Evolutionary conservation across 2,797 vertebrate species (phyloP), one percentile per base, ranked within the genome.

Genomic region (Lepus townsendii): DNA sequence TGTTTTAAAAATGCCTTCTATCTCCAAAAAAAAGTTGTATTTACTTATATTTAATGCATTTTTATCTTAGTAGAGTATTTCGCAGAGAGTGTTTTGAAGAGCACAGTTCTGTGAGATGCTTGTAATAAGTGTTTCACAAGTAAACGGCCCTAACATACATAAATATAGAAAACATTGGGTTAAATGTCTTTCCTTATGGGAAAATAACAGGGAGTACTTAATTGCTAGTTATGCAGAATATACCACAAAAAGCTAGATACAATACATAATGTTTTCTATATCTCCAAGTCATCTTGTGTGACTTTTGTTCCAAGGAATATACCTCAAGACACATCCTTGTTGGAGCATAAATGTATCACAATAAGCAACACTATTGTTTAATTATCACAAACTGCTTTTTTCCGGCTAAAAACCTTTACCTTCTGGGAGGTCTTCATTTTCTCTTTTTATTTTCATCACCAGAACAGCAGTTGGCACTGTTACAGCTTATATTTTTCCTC

Each of bases 131-230:
- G 6, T 69, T 92, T 73, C 69, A 85, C 85, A 84, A 92, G 68
- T 92, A 95, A 93, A 91, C 65, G 38, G 12, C 32, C 91, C 52
- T 76, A 47, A 68, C 19, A 26, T 71, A 95, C 78, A 42, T 80
- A 76, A 68, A 89, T 79, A 79, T n/a, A 66, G 83, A 52, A 71
- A 93, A 83, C 42, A 14, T 42, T 89, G 72, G 3, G 57, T 90
- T 90, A 92, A 84, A 75, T 76, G 35, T 84, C 65, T 88, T 92
- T 96, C 73, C 90, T 94, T 90, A 63, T 82, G 77, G 42, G 13
- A 73, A 68, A 57, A 30, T 16, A 1, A 8, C 30, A 63, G 62
- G 57, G 35, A 77, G 35, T 8, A 88, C 88, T 95, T 69, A 89
- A 71, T 88, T 87, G 88, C 27, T 92, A 95, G 96, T 88, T 95